phyloP scores from a whole-genome alignment of 2,113 vertebrate genomes.

The Rhombomys opimus region DNA sequence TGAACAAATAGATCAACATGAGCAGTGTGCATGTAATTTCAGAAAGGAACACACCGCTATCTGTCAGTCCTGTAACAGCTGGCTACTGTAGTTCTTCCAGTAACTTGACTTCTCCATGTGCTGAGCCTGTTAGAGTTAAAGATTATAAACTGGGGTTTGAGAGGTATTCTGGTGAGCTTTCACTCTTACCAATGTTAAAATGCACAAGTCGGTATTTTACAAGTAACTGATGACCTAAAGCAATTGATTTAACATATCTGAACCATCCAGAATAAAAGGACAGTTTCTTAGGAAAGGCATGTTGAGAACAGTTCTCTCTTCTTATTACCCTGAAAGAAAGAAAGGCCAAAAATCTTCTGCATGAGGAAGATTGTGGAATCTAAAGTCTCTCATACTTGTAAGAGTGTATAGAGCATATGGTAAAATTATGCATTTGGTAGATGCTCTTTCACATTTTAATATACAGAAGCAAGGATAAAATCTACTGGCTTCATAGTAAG shows the following conservation, averaged over 20 bases:
- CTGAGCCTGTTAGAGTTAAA: constrained; percentile 32
- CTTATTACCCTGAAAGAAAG: background rate
- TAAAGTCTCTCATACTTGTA: background rate
- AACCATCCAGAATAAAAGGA: background rate
- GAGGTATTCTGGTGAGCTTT: constrained; percentile 49
- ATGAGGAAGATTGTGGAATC: background rate
- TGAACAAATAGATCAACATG: constrained; percentile 68
- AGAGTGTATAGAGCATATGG: background rate
- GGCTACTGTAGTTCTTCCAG: constrained; percentile 72
- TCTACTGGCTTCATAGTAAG: background rate
- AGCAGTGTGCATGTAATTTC: constrained; percentile 57
- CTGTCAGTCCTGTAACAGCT: constrained; percentile 53
- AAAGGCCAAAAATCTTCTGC: background rate
- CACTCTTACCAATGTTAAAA: constrained; percentile 10
- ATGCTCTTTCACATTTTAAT: background rate
- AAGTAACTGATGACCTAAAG: background rate
- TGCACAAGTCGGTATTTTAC: background rate
- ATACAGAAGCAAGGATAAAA: background rate
- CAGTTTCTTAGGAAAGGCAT: background rate
- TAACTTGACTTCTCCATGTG: constrained; percentile 56
- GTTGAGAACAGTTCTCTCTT: background rate
- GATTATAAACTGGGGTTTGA: constrained; percentile 8
- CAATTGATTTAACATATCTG: constrained; percentile 35
- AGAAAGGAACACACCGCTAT: constrained; percentile 41
- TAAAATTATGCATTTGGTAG: background rate